Base-by-base conservation (phyloP, 2,113 vertebrate species). In the Castor canadensis region DNA sequence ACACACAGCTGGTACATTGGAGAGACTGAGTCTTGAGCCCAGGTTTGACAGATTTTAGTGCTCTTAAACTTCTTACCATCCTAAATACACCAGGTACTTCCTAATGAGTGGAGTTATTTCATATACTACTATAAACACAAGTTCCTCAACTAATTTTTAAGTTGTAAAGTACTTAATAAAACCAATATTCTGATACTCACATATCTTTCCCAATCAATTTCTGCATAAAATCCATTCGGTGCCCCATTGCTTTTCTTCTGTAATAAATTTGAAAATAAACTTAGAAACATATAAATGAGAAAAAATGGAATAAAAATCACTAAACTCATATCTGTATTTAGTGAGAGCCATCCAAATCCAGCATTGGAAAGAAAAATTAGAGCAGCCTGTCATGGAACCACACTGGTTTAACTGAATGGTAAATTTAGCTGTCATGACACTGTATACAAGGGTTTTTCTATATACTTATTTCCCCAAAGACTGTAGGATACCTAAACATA, bases 191-290 rank as follows among this genome's bases (percentile, higher is more conserved):
- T 67, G 54, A 95, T 97, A 99, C 99, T 99, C 97, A 99, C 99
- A 0, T 99, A 99, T 99, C 99, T 99, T 98, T 99, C 99, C 99
- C 99, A 99, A 98, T 99, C 99, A 56, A 99, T 99, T 98, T 99
- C 99, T 0, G 99, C 99, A 22, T 99, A 99, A 98, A 99, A 99
- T 96, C 99, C 99, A 96, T 99, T 99, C 0, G 99, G 99, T 66
- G 99, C 99, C 22, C 99, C 99, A 0, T 99, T 99, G 9, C 99
- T 98, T 98, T 99, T 99, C 98, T 99, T 99, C 99, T 99, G 97
- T 75, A 97, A 98, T 72, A 98, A 96, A 98, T 62, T 8, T 60
- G 90, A 98, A 97, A 96, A 96, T 43, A 96, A 81, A 80, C 84
- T 60, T n/a, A 93, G 58, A 72, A 83, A 94, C 15, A 92, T 84